Conservation (phyloP, 2,888 invertebrate genomes). For the Scotopteryx bipunctaria region DNA sequence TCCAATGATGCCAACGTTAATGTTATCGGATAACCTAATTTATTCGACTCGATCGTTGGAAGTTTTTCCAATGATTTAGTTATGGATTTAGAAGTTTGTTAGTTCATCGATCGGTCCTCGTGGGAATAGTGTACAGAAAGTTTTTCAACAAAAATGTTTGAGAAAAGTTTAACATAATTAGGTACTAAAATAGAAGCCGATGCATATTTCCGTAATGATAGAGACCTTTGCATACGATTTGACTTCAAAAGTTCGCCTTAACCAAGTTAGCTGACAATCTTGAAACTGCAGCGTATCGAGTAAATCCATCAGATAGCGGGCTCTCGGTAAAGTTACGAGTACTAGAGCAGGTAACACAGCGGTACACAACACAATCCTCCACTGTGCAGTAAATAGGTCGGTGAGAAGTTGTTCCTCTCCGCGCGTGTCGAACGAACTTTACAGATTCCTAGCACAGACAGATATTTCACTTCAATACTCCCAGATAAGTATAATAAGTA, state of each 20-base stretch:
- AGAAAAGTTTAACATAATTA: too few species aligned
- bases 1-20: constrained; percentile 54
- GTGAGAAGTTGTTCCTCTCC: constrained; percentile 49
- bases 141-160: too few species aligned
- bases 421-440: constrained; percentile 48
- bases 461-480: constrained; percentile 35
- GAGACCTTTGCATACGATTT: too few species aligned
- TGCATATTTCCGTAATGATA: too few species aligned
- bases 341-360: constrained; percentile 35
- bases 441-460: constrained; percentile 43
- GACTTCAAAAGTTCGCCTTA: constrained; percentile 7
- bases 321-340: constrained; percentile 46
- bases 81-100: constrained; percentile 31
- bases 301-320: constrained; percentile 48
- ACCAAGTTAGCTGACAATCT: constrained; percentile 20
- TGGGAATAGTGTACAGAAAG: too few species aligned
- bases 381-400: constrained; percentile 56
- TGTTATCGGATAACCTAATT: constrained; percentile 50
- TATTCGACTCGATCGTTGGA: constrained; percentile 42
- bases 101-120: too few species aligned
- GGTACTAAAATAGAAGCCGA: too few species aligned
- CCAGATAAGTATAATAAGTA: background rate
- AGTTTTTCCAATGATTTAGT: constrained; percentile 40
- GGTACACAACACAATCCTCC: constrained; percentile 39
- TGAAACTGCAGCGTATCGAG: constrained; percentile 40